A percentile compares a stretch with the other conserved stretches of the same genome.
Evolutionary conservation across 2,113 vertebrate species (phyloP).

Genomic region (Grus americana): DNA sequence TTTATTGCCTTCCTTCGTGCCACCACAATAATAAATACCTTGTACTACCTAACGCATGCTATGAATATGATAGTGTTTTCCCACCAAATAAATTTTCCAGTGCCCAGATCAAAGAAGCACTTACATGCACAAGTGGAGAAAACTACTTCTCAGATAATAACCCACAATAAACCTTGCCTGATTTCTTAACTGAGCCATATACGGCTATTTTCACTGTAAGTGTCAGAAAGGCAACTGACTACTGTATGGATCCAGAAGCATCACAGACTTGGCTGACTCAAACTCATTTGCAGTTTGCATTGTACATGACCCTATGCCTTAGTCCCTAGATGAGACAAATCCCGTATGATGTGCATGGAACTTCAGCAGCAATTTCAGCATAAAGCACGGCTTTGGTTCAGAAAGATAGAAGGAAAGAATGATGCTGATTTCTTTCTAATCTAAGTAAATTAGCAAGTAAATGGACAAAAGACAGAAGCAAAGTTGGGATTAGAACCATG

Average conservation of each 20-base stretch:
- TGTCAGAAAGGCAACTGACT: background rate
- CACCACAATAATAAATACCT: conserved; percentile 23
- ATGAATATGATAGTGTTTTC: background rate
- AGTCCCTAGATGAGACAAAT: background rate
- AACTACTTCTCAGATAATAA: background rate
- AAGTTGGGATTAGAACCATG: background rate
- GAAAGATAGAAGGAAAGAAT: background rate
- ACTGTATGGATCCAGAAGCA: background rate
- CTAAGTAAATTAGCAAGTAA: background rate
- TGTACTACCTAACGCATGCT: background rate
- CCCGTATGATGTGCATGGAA: background rate
- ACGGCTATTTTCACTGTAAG: background rate
- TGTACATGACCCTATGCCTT: background rate
- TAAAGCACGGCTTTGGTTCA: background rate
- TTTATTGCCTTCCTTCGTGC: background rate
- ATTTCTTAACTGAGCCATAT: background rate
- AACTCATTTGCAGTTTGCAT: background rate
- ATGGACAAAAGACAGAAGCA: background rate
- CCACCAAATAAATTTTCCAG: background rate
- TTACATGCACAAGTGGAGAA: background rate
- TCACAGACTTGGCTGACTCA: background rate
- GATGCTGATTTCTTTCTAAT: background rate
- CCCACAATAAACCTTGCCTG: background rate
- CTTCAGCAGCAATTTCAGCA: background rate
- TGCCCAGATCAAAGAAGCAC: background rate